These are phyloP conservation scores for Zoanthus solanderi DNA, from an alignment of 92 coral and sea anemone genomes.

Conservation along the genomic window DNA sequence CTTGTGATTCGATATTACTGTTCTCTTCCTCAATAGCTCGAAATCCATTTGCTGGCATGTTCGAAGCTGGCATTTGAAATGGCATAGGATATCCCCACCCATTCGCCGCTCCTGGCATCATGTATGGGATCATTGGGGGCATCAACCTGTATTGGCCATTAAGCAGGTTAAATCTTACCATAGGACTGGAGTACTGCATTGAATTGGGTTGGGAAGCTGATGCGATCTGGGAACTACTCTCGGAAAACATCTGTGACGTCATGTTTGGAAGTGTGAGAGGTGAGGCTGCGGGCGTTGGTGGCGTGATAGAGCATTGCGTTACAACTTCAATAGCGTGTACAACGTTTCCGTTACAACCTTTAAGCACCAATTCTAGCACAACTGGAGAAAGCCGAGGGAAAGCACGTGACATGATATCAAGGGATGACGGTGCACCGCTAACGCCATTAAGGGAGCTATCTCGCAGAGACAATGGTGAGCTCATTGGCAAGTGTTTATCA, in stretches of 20 bases:
- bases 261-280: conserved; percentile 33
- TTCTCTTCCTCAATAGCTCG: conserved; percentile 9
- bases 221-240: conserved; percentile 47
- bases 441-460: conserved; percentile 56
- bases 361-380: conserved; percentile 81
- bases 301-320: conserved; percentile 67
- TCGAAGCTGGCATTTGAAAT: conserved; percentile 51
- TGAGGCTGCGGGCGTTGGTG: conserved; percentile 51
- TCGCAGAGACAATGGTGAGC: conserved; percentile 75
- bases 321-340: conserved; percentile 94
- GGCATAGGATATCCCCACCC: conserved; percentile 63
- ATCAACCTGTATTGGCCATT: conserved; percentile 79
- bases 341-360: conserved; percentile 94
- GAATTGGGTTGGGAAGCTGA: conserved; percentile 42
- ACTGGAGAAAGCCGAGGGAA: conserved; percentile 80
- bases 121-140: conserved; percentile 74
- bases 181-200: conserved; percentile 60
- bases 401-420: conserved; percentile 82
- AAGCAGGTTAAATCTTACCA: conserved; percentile 73
- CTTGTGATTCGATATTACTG: not conserved
- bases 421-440: conserved; percentile 70
- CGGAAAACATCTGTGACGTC: conserved; percentile 44
- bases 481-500: conserved; percentile 60
- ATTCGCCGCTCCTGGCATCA: conserved; percentile 77
- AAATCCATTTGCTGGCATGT: conserved; percentile 21